Evolutionary conservation across 1,140 invertebrate species (phyloP), one percentile per base, ranked within the genome.

Genomic region (Episyrphus balteatus): DNA sequence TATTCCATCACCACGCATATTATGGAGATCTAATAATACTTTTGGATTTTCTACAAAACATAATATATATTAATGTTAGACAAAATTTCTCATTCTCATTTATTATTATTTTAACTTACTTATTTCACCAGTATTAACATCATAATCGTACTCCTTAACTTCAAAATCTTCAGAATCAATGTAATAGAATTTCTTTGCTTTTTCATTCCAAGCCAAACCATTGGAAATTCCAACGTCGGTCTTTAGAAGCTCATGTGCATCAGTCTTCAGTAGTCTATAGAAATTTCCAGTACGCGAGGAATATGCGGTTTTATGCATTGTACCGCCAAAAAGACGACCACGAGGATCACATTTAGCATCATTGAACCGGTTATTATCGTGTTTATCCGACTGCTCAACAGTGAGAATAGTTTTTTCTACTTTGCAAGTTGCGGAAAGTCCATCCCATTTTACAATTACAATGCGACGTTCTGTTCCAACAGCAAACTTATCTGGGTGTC

Each of bases 271-370:
- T 70, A 58, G 18, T 50, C 53, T 8, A 71, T 70, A 39, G 56
- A 62, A 54, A 58, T 73, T 54, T 46, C 69, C 72, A 7, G 73
- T 62, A 7, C 71, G 61, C 33, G 71, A 5, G 5, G 15, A 15
- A 13, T 13, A 17, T 3, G 3, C 15, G 15, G 13, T 18, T 9
- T 32, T 40, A 7, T 3, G 3, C 77, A 85, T 83, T 19, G 83
- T 85, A 19, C 82, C 82, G 82, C 52, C 43, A 60, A 54, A 51
- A 32, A 91, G 62, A 34, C 85, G 68, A 37, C 88, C 88, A 21
- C 60, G 60, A 0, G 77, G 73, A 59, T 92, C 88, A 49, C 81
- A 84, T 69, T 92, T 92, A 7, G 79, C 89, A 68, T 91, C 88
- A 58, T 92, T 92, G 51, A 86, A 79, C 56, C 85, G 72, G 52